Conservation (phyloP, 2,888 invertebrate genomes). For the Ctenicera cuprea region DNA sequence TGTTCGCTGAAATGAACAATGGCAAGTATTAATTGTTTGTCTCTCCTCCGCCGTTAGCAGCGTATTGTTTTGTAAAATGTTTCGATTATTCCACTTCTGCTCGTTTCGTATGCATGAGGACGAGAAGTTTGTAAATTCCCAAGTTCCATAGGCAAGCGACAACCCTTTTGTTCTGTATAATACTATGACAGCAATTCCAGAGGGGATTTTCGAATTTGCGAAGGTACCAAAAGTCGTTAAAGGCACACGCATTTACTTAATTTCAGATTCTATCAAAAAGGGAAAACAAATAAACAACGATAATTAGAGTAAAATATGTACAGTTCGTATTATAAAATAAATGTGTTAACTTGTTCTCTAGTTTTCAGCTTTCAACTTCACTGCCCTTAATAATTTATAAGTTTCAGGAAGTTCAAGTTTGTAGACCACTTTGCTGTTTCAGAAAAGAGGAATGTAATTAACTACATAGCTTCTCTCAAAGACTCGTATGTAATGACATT, state of each 20-base stretch:
- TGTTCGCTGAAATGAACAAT: conserved; percentile 25
- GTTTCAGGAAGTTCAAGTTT: too few species aligned
- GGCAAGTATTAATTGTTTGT: conserved; percentile 29
- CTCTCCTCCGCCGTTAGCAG: conserved; percentile 17
- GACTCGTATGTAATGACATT: too few species aligned
- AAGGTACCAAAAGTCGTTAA: conserved; percentile 13
- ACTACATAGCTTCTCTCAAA: too few species aligned
- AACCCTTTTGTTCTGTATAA: conserved; percentile 23
- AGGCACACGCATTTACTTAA: neutral
- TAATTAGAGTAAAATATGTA: too few species aligned
- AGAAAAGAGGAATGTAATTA: too few species aligned
- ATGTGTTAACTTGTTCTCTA: too few species aligned
- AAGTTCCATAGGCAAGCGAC: conserved; percentile 22
- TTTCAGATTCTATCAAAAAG: neutral
- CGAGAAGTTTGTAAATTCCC: conserved; percentile 26
- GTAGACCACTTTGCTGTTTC: too few species aligned
- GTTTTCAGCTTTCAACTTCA: too few species aligned
- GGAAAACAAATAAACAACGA: too few species aligned
- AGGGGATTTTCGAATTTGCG: conserved; percentile 10
- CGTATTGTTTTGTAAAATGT: conserved; percentile 23
- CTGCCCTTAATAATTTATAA: too few species aligned
- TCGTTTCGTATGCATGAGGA: conserved; percentile 34
- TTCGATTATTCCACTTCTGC: conserved; percentile 28
- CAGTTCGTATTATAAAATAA: too few species aligned
- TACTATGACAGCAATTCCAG: conserved; percentile 26